Evolutionary conservation across 2,797 vertebrate genomes (phyloP), one percentile per base, ranked within the genome.

Genomic region (Tapera naevia): DNA sequence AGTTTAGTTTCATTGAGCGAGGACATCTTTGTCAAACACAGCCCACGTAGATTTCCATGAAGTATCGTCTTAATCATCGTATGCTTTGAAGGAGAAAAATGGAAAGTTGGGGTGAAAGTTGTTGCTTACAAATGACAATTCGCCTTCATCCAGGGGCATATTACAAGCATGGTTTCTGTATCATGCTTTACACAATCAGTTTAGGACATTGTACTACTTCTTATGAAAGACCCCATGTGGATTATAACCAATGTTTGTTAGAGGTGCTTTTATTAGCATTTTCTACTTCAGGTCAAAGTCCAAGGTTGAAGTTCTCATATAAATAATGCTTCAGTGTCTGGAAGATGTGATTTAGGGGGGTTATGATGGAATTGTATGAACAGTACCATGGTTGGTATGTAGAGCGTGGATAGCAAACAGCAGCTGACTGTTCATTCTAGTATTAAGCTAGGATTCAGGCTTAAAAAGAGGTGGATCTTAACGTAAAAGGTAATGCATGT

Each of bases 61-160:
- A 62, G 27, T 46, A 30, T 80, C 64, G 33, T 17, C 14, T 71
- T 87, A 41, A 56, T 91, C 33, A 7, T 30, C 1, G 0, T 35
- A 0, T 50, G 54, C 82, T 89, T 85, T 74, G 72, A 67, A 85
- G 61, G 21, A 74, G 57, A 50, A 89, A 82, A 88, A 69, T 2
- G 18, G 60, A 50, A 94, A 88, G 33, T 22, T 86, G 64, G 89
- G 43, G 35, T 51, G 56, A 66, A 92, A 91, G 57, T 87, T 87
- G 6, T 37, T 86, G 18, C 32, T 82, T 87, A 11, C 5, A 5
- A 78, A 9, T 66, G 50, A 41, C 11, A 37, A 25, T 67, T 67
- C 50, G 23, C 58, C n/a, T 25, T 87, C n/a, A 80, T 45, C 48
- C 43, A 62, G 25, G 70, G 56, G 17, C 25, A 7, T 7, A 9